Evolutionary conservation across 2,113 vertebrate genomes (phyloP), one percentile per base, ranked within the genome.

Genomic region (Pseudorasbora parva): DNA sequence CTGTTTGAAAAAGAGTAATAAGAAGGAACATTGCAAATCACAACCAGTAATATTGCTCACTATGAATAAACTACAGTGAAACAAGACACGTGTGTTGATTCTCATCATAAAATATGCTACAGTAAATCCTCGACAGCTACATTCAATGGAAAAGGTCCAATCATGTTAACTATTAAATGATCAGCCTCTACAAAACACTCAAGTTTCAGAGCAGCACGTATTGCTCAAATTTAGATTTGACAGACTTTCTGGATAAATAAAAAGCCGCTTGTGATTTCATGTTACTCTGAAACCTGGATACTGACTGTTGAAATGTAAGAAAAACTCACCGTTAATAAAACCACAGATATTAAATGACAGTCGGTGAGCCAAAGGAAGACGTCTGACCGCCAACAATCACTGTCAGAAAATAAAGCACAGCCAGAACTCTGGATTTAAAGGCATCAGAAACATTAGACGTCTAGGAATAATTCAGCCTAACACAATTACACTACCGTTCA

Each of bases 61-160:
- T 14, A 23, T 27, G 10, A 41, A 45, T 64, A 43, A 15, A 49
- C 15, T 4, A 62, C 21, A 57, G 4, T 81, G 45, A 9, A 25
- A 66, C 33, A 30, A 51, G 15, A 54, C n/a, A 25, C 30, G 49
- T 60, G 30, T 66, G 19, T 47, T 62, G 47, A 23, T 71, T 43
- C n/a, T 41, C n/a, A n/a, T 82, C 49, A 15, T n/a, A 10, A 66
- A 86, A 45, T 5, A 72, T 45, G 43, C 54, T 78, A 82, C 73
- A 62, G 62, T 68, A 60, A 14, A 79, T 8, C 56, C 4, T 69
- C 41, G 10, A 72, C 33, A 27, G 33, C 72, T 82, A 86, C 74
- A 84, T n/a, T 82, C 59, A 82, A 37, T 56, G 41, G 37, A 37
- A 82, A 78, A 37, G n/a, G 11, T 66, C 27, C 15, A 25, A 37